Evolutionary conservation across 2,888 invertebrate species (phyloP).

Genomic region (Melipona beecheii): DNA sequence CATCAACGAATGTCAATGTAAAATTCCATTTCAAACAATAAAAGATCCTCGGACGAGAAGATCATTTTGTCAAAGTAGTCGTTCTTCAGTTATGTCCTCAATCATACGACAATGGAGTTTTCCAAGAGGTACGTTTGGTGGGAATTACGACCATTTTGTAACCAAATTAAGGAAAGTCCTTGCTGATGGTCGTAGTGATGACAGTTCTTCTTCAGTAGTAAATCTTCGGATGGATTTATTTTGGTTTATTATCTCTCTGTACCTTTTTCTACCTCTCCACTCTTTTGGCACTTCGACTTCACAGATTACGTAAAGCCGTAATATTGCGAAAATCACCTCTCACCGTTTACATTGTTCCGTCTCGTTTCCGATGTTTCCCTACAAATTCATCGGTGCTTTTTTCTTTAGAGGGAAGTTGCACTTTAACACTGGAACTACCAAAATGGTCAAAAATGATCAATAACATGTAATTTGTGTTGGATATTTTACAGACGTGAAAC

Average conservation of each 20-base stretch:
- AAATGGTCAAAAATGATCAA: too few species aligned
- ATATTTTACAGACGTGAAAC: too few species aligned
- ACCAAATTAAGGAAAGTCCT: constrained; percentile 21
- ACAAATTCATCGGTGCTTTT: constrained; percentile 39
- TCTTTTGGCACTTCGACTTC: neutral
- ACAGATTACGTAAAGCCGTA: constrained; percentile 10
- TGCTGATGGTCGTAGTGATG: too few species aligned
- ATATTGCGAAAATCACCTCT: constrained; percentile 19
- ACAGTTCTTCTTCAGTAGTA: constrained; percentile 51
- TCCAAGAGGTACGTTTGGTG: constrained; percentile 18
- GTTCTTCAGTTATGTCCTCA: too few species aligned
- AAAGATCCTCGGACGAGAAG: too few species aligned
- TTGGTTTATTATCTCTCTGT: constrained; percentile 52
- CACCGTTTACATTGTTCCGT: neutral
- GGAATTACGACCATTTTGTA: constrained; percentile 31
- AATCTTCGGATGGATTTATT: constrained; percentile 78
- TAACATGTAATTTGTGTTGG: too few species aligned
- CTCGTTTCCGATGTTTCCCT: constrained; percentile 39
- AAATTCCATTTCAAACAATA: too few species aligned
- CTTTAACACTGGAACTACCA: too few species aligned
- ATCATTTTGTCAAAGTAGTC: too few species aligned
- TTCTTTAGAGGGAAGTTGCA: too few species aligned
- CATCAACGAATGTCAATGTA: too few species aligned
- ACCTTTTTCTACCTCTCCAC: neutral
- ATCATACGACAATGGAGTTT: constrained; percentile 31